phyloP scores from a whole-genome alignment of 2,888 invertebrate species.

The Stegophylla sp. region DNA sequence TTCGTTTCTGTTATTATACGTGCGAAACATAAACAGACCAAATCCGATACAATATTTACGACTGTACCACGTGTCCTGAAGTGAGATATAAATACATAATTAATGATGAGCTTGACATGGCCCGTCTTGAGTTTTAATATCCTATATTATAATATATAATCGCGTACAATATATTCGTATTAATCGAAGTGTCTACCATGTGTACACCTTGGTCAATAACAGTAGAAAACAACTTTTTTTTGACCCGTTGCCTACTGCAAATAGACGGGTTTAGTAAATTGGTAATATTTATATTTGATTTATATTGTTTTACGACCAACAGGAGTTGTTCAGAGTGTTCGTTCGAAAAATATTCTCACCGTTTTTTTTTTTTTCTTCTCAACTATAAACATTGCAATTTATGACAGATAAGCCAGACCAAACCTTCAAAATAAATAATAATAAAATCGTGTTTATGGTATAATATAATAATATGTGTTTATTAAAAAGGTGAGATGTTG shows the following conservation, averaged over 20 bases:
- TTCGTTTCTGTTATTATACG: background rate
- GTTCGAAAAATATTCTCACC: too few relatives aligned
- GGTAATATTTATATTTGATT: background rate
- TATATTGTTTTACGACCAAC: background rate
- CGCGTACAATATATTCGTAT: background rate
- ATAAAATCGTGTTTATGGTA: slow-evolving; percentile 22
- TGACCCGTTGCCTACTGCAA: too few relatives aligned
- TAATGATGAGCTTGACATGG: slow-evolving; percentile 41
- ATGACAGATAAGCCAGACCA: too few relatives aligned
- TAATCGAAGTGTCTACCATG: too few relatives aligned
- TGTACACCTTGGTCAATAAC: too few relatives aligned
- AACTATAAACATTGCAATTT: too few relatives aligned
- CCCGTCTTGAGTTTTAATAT: slow-evolving; percentile 24
- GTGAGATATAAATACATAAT: slow-evolving; percentile 44
- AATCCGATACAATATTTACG: background rate
- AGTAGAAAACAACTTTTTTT: slow-evolving; percentile 22
- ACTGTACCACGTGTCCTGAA: background rate
- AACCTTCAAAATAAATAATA: background rate
- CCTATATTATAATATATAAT: background rate
- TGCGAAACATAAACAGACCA: background rate
- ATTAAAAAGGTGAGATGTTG: too few relatives aligned
- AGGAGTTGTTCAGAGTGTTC: too few relatives aligned
- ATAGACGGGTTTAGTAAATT: too few relatives aligned
- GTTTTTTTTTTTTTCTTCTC: too few relatives aligned
- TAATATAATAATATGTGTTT: background rate